These are phyloP conservation scores for Myathropa florea DNA, from an alignment of 2,888 invertebrate genomes.

Conservation along the genomic window DNA sequence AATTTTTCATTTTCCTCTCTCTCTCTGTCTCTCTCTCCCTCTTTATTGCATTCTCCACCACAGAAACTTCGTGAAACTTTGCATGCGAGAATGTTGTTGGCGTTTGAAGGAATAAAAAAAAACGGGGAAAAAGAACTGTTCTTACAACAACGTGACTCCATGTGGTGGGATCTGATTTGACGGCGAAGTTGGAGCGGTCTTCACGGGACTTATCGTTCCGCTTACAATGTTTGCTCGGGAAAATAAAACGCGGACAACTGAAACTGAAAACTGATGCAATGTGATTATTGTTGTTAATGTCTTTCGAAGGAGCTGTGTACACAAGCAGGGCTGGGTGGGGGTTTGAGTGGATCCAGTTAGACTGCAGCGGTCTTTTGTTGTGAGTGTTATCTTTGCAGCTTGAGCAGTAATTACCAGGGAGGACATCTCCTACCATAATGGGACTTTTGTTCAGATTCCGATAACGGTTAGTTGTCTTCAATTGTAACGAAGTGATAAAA, in stretches of 20 bases:
- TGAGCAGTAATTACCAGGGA: not conserved
- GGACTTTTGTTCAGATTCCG: not conserved
- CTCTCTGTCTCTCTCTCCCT: not conserved
- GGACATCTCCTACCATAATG: not conserved
- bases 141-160: not conserved
- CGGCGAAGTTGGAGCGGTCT: not conserved
- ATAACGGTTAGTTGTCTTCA: no score
- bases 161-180: slow-evolving; percentile 32
- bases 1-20: not conserved
- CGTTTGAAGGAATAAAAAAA: slow-evolving; percentile 16
- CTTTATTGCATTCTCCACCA: not conserved
- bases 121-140: not conserved
- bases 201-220: not conserved
- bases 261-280: not conserved
- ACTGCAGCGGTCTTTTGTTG: not conserved
- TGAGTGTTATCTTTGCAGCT: not conserved
- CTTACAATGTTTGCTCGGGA: not conserved
- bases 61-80: slow-evolving; percentile 20
- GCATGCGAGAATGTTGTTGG: slow-evolving; percentile 33
- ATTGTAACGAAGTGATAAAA: no score
- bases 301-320: not conserved
- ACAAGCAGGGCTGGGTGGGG: not conserved
- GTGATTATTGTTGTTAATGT: not conserved
- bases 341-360: not conserved
- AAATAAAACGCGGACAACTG: not conserved